Evolutionary conservation across 2,113 vertebrate genomes (phyloP).

Genomic region (Tragelaphus imberbis): DNA sequence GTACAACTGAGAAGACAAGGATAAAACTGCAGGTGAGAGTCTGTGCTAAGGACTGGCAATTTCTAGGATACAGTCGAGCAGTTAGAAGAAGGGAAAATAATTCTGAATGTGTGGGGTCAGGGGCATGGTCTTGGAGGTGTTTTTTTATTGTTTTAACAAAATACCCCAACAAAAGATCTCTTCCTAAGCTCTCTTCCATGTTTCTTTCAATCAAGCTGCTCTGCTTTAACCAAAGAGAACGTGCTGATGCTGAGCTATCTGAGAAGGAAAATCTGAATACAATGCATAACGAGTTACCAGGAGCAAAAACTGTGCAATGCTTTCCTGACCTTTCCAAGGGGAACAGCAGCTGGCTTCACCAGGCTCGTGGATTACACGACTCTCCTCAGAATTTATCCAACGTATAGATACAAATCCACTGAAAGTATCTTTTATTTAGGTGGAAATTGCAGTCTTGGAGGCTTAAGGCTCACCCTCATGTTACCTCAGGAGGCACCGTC

Average conservation of each 20-base stretch:
- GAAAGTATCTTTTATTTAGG: constrained; percentile 67
- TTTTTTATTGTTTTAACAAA: constrained; percentile 44
- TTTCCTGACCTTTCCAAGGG: constrained; percentile 78
- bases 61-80: background rate
- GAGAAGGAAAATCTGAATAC: constrained; percentile 44
- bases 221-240: constrained; percentile 34
- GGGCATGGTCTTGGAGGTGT: background rate
- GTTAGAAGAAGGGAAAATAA: background rate
- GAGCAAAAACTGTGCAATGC: constrained; percentile 68
- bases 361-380: constrained; percentile 71
- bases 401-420: background rate
- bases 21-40: background rate
- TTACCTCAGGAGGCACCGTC: background rate
- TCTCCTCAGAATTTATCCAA: constrained; percentile 76
- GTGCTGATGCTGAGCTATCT: background rate
- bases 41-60: background rate
- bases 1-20: background rate
- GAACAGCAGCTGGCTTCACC: constrained; percentile 75
- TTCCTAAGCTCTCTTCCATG: constrained; percentile 51
- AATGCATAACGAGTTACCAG: constrained; percentile 68
- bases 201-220: constrained; percentile 34
- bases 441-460: constrained; percentile 48
- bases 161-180: constrained; percentile 48
- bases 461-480: constrained; percentile 60
- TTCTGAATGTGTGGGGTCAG: background rate